Conservation (phyloP, 1,140 invertebrate genomes). For the Rhagoletis pomonella region DNA sequence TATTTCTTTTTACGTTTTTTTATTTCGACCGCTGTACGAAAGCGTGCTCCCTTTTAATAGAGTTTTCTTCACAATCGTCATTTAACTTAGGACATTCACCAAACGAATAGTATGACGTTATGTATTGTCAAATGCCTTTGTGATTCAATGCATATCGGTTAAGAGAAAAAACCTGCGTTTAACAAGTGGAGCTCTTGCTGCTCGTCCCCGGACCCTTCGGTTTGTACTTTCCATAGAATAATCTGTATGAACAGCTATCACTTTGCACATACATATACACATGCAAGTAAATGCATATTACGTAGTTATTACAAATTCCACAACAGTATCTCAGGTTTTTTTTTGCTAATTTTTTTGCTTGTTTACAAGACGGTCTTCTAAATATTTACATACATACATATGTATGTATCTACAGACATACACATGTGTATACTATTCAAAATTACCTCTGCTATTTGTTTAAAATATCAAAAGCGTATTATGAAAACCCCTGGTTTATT, state of each 20-base stretch:
- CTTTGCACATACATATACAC: not conserved
- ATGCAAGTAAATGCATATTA: not conserved
- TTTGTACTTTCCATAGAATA: not conserved
- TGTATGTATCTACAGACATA: not conserved
- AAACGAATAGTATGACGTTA: not conserved
- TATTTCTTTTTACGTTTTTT: not conserved
- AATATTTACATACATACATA: not conserved
- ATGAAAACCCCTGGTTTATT: not conserved
- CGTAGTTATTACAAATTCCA: not conserved
- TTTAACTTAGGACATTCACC: not conserved
- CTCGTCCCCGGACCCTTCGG: too few relatives aligned
- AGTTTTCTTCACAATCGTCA: constrained; percentile 5
- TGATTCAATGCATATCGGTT: not conserved
- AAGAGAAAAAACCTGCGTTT: not conserved
- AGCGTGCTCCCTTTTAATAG: constrained; percentile 19
- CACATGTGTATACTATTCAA: not conserved
- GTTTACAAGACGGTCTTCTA: not conserved
- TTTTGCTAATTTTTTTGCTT: not conserved
- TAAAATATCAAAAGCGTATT: not conserved
- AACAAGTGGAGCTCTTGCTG: too few relatives aligned
- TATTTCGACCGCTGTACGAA: constrained; percentile 36
- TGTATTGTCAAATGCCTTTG: not conserved
- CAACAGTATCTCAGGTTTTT: not conserved
- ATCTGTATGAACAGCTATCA: not conserved
- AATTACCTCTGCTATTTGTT: not conserved